Evolutionary conservation across 35 echinoderm and acorn worm genomes (phyloP), one percentile per base, ranked within the genome.

Genomic region (Anneissia japonica): DNA sequence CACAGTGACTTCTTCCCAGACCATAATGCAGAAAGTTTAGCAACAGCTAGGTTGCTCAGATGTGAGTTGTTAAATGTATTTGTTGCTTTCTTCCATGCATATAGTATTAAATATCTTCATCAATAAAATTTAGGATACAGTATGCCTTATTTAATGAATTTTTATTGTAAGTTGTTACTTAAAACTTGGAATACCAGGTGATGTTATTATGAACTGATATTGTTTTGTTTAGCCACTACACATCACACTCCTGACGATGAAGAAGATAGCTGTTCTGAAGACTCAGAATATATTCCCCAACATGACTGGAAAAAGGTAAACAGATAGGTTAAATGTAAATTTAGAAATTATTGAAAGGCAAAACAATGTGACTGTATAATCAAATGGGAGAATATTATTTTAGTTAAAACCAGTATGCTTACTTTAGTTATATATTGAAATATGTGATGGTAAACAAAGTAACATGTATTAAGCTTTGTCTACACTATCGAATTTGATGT

Each of bases 301-400:
- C 92, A 99, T 88, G 96, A 99, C 46, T 99, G 96, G 96, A 99
- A 99, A 83, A 94, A 98, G 91, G 95, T 93, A 75, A 77, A 77
- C 26, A 34, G 40, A 4, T 43, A 43, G 4, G 40, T 43, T 43
- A 14, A 43, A 43, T 6, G 14, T 43, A 14, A 6, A 43, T 43
- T 43, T 43, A 43, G 14, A 43, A 6, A 43, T 43, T 43, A 43
- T 43, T 43, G 14, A 43, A 43, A 43, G 4, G 40, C 14, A 43
- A 43, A 43, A 6, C 4, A 43, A 43, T 4, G 40, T 43, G 14
- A 43, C n/a, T n/a, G n/a, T n/a, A n/a, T n/a, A n/a, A n/a, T n/a
- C n/a, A n/a, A n/a, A n/a, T n/a, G n/a, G n/a, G n/a, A n/a, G n/a
- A n/a, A n/a, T n/a, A n/a, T n/a, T n/a, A n/a, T n/a, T n/a, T n/a